These are phyloP conservation scores for Scaptomyza montana DNA, from an alignment of 1,140 invertebrate genomes.

Conservation along the genomic window DNA sequence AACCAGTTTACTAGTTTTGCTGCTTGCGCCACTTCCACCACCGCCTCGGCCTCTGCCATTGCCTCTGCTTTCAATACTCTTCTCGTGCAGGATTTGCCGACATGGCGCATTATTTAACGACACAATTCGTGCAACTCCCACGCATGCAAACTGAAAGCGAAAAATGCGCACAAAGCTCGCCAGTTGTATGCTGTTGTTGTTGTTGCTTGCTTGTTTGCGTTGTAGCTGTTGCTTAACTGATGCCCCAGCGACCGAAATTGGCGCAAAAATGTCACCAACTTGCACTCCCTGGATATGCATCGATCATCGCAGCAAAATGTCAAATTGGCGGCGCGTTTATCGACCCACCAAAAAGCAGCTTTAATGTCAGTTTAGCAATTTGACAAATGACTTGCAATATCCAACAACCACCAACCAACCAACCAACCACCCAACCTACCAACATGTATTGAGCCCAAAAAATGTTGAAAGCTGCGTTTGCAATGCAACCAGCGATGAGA, in stretches of 20 bases:
- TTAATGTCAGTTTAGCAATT: conserved; percentile 81
- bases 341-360: conserved; percentile 63
- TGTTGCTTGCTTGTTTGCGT: not conserved
- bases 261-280: conserved; percentile 77
- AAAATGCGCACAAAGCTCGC: conserved; percentile 73
- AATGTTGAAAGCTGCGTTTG: conserved; percentile 52
- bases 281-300: conserved; percentile 63
- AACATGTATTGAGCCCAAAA: conserved; percentile 46
- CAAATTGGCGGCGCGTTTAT: conserved; percentile 73
- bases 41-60: not conserved
- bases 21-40: not conserved
- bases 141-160: conserved; percentile 78
- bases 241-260: conserved; percentile 80
- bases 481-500: conserved; percentile 23
- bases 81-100: conserved; percentile 71
- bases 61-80: conserved; percentile 20
- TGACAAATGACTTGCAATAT: conserved; percentile 77
- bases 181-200: conserved; percentile 25
- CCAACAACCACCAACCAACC: too few species aligned
- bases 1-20: conserved; percentile 49
- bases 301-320: conserved; percentile 76
- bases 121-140: conserved; percentile 81
- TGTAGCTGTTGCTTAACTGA: conserved; percentile 66
- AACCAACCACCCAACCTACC: not conserved
- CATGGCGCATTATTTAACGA: conserved; percentile 78